Evolutionary conservation across 2,797 vertebrate genomes (phyloP).

Genomic region (Merluccius polli): DNA sequence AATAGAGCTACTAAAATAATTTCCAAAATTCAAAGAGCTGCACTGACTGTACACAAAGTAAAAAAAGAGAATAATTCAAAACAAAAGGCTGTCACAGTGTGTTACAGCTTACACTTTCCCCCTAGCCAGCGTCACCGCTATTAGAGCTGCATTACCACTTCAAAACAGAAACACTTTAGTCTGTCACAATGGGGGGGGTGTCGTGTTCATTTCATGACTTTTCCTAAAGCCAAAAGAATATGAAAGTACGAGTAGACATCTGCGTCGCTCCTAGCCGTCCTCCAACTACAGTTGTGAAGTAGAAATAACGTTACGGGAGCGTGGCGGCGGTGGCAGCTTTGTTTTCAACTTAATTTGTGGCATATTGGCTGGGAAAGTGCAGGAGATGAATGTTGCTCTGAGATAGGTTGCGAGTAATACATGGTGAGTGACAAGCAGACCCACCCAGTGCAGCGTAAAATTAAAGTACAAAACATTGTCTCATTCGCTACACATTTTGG

Average conservation of each 20-base stretch:
- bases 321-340: not conserved
- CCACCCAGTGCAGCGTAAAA: not conserved
- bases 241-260: slow-evolving; percentile 42
- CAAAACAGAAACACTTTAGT: slow-evolving; percentile 65
- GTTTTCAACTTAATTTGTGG: not conserved
- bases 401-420: not conserved
- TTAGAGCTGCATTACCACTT: slow-evolving; percentile 71
- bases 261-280: slow-evolving; percentile 29
- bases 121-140: slow-evolving; percentile 64
- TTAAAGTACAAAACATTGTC: not conserved
- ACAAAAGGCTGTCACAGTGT: slow-evolving; percentile 64
- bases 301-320: not conserved
- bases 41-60: slow-evolving; percentile 52
- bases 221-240: slow-evolving; percentile 46
- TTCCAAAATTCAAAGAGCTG: slow-evolving; percentile 44
- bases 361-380: not conserved
- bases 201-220: slow-evolving; percentile 49
- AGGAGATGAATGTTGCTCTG: not conserved
- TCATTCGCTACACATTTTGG: not conserved
- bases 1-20: slow-evolving; percentile 40
- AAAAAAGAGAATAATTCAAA: slow-evolving; percentile 56
- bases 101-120: slow-evolving; percentile 60
- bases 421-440: not conserved
- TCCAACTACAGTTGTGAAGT: slow-evolving; percentile 3
- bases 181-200: slow-evolving; percentile 44